Percentiles rank a stretch among this genome's conserved stretches.
These are phyloP conservation scores for Argopecten irradians DNA, from an alignment of 1,140 invertebrate genomes.

Conservation along the genomic window DNA sequence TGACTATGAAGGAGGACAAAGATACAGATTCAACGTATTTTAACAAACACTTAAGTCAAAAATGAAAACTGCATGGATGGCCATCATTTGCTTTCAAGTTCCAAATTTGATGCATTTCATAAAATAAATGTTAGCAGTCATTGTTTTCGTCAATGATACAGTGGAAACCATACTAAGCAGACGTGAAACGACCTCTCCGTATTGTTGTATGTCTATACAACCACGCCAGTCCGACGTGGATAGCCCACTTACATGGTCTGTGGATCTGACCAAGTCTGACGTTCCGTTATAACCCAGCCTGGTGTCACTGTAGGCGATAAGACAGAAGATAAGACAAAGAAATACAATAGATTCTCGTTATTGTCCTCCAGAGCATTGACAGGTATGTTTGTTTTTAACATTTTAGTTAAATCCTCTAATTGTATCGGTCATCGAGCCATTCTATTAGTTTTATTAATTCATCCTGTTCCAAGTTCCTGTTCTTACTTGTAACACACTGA, in stretches of 20 bases:
- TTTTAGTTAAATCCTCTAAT: background rate
- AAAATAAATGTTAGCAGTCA: too few species aligned
- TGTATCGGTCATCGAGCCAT: background rate
- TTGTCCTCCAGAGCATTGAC: background rate
- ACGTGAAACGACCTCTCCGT: too few species aligned
- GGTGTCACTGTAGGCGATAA: background rate
- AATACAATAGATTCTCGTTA: background rate
- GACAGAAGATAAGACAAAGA: background rate
- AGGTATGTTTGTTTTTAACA: background rate
- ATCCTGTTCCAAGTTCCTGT: background rate
- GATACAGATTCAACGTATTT: too few species aligned
- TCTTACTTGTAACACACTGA: too few species aligned
- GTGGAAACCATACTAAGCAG: too few species aligned
- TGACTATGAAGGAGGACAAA: too few species aligned
- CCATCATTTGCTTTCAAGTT: too few species aligned
- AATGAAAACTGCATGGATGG: too few species aligned
- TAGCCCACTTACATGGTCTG: background rate
- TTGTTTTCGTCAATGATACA: too few species aligned
- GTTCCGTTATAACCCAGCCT: background rate
- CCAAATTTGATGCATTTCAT: too few species aligned
- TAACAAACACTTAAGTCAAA: too few species aligned
- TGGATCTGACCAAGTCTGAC: background rate
- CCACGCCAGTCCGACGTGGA: background rate
- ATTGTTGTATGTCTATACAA: too few species aligned
- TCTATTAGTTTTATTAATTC: background rate